phyloP scores from a whole-genome alignment of 2,888 invertebrate species.

The Oxystoma pomonae region DNA sequence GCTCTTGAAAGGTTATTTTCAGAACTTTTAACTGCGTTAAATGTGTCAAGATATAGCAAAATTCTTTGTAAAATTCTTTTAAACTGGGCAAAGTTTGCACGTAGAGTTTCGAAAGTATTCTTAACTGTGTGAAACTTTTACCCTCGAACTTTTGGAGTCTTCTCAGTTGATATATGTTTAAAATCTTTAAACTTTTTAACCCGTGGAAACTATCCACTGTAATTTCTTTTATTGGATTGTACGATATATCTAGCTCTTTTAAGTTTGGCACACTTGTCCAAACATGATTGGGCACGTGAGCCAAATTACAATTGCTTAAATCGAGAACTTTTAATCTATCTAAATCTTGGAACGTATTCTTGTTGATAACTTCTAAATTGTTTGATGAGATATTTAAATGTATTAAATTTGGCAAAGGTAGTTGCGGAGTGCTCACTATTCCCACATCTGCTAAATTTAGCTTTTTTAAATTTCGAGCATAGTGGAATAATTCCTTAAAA shows the following conservation, averaged over 20 bases:
- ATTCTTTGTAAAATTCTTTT: constrained; percentile 56
- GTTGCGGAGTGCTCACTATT: constrained; percentile 69
- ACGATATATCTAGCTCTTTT: constrained; percentile 72
- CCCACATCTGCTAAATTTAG: constrained; percentile 74
- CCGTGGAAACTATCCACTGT: constrained; percentile 68
- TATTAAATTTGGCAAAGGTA: constrained; percentile 73
- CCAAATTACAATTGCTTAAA: constrained; percentile 72
- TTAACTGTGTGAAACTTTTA: constrained; percentile 67
- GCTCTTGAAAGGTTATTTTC: constrained; percentile 71
- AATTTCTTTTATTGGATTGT: constrained; percentile 75
- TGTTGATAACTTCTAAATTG: constrained; percentile 64
- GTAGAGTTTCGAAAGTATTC: constrained; percentile 64
- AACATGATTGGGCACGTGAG: constrained; percentile 68
- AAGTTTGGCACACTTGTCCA: constrained; percentile 70
- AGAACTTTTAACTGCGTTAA: constrained; percentile 71
- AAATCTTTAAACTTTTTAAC: constrained; percentile 64
- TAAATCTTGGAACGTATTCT: constrained; percentile 68
- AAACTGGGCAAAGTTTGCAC: constrained; percentile 74
- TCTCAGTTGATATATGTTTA: constrained; percentile 71
- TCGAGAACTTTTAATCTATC: constrained; percentile 68
- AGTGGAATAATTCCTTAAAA: constrained; percentile 83
- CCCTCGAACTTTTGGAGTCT: constrained; percentile 71
- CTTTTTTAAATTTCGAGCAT: constrained; percentile 74
- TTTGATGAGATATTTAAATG: constrained; percentile 78
- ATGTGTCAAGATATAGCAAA: constrained; percentile 52